phyloP scores from a whole-genome alignment of 2,797 vertebrate species.

The Coluber constrictor region DNA sequence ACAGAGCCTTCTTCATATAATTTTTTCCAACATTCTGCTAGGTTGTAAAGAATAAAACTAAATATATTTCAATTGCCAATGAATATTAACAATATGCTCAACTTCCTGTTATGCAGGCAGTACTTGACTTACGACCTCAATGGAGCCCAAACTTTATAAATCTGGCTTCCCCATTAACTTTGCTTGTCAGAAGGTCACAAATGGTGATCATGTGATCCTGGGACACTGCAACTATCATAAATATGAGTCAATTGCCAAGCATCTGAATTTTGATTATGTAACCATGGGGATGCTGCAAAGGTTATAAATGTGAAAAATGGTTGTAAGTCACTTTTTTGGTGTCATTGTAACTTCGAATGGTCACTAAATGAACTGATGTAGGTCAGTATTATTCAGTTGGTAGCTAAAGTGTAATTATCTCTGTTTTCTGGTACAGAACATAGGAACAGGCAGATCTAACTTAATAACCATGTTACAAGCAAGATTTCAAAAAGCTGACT shows the following conservation, averaged over 20 bases:
- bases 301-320: background rate
- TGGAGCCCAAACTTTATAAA: background rate
- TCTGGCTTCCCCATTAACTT: background rate
- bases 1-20: background rate
- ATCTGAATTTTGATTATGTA: background rate
- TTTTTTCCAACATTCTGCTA: background rate
- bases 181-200: background rate
- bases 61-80: background rate
- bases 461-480: background rate
- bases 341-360: background rate
- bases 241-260: background rate
- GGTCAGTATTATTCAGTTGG: background rate
- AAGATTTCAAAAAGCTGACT: background rate
- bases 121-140: background rate
- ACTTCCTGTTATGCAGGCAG: background rate
- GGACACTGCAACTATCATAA: background rate
- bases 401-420: background rate
- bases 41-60: background rate
- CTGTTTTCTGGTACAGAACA: background rate
- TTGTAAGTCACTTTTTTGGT: background rate
- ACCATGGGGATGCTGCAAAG: background rate
- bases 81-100: background rate
- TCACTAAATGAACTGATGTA: background rate
- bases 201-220: background rate
- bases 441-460: background rate